These are phyloP conservation scores for Zaprionus nigranus DNA, from an alignment of 1,140 invertebrate species.

Conservation along the genomic window DNA sequence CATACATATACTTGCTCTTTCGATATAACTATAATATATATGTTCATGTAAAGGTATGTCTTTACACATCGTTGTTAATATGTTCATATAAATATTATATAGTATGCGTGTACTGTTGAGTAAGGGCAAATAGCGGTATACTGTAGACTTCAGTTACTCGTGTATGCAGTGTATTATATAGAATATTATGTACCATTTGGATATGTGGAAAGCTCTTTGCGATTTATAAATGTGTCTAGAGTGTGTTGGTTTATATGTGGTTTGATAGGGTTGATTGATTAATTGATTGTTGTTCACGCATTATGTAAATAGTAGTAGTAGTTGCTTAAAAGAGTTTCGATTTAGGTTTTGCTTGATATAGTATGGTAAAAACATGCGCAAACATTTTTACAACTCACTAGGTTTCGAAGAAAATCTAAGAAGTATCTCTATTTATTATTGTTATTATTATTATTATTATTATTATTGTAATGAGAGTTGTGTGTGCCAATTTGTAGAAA, in stretches of 20 bases:
- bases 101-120: conserved; percentile 49
- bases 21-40: conserved; percentile 17
- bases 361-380: conserved; percentile 74
- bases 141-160: conserved; percentile 29
- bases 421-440: conserved; percentile 55
- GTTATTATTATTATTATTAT: conserved; percentile 6
- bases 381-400: conserved; percentile 80
- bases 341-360: conserved; percentile 43
- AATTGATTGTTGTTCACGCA: conserved; percentile 48
- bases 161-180: conserved; percentile 43
- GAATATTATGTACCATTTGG: conserved; percentile 50
- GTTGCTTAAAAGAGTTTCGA: conserved; percentile 61
- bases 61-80: conserved; percentile 19
- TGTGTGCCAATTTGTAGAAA: conserved; percentile 47
- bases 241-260: conserved; percentile 22
- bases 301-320: conserved; percentile 32
- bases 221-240: conserved; percentile 37
- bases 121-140: conserved; percentile 50
- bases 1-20: conserved; percentile 11
- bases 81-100: conserved; percentile 34
- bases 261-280: conserved; percentile 1
- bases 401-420: conserved; percentile 72
- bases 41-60: conserved; percentile 6
- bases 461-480: conserved; percentile 18
- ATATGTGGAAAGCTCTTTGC: conserved; percentile 72